phyloP scores from a whole-genome alignment of 2,113 vertebrate species.

The Candoia aspera region DNA sequence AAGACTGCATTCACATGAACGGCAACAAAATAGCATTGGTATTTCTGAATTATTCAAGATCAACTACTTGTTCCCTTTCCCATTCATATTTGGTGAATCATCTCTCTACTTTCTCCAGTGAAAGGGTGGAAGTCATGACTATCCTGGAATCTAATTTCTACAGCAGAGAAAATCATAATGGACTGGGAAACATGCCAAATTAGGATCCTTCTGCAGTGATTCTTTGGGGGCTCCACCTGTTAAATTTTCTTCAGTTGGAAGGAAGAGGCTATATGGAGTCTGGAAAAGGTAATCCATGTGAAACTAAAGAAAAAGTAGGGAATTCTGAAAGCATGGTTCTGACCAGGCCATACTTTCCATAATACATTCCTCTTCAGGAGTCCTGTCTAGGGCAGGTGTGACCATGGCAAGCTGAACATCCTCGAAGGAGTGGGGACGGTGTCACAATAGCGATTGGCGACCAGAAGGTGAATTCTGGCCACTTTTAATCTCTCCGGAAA shows the following conservation, averaged over 20 bases:
- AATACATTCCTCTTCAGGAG: neutral
- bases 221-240: neutral
- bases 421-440: neutral
- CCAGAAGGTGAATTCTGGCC: neutral
- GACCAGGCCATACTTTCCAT: neutral
- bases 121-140: neutral
- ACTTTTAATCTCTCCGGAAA: neutral
- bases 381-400: neutral
- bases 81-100: neutral
- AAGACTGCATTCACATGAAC: neutral
- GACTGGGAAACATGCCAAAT: neutral
- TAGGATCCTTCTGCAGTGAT: neutral
- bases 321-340: neutral
- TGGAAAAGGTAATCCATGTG: neutral
- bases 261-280: neutral
- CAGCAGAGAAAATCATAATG: neutral
- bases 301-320: neutral
- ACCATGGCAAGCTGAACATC: neutral
- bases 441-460: neutral
- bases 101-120: neutral
- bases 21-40: neutral
- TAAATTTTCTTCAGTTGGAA: neutral
- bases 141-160: neutral
- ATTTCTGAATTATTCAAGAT: neutral
- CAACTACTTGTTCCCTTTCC: neutral